Evolutionary conservation across 1,140 invertebrate species (phyloP).

Genomic region (Aplysia californica): DNA sequence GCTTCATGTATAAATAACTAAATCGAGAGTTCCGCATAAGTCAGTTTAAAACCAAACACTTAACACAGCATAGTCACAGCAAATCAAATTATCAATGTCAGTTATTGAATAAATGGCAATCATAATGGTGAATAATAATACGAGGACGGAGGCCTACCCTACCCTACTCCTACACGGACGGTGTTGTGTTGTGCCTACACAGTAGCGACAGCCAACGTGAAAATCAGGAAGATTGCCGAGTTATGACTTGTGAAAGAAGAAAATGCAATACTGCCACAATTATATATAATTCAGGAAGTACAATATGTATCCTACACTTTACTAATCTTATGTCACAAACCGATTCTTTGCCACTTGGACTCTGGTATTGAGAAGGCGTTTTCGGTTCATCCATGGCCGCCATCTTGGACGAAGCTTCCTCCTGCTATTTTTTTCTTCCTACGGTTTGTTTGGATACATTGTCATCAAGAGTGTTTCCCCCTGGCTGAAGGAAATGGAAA

Average conservation of each 20-base stretch:
- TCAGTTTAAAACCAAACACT: no score
- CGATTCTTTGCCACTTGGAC: slow-evolving; percentile 30
- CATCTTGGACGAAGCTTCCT: slow-evolving; percentile 17
- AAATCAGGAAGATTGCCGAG: not conserved
- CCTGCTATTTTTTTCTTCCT: not conserved
- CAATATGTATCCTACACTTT: not conserved
- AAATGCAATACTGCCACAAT: not conserved
- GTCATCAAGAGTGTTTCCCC: slow-evolving; percentile 75
- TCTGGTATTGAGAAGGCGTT: slow-evolving; percentile 31
- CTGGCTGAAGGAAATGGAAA: slow-evolving; percentile 98
- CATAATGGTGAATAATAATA: no score
- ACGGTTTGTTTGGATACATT: not conserved
- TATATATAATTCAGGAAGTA: not conserved
- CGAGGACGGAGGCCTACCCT: no score
- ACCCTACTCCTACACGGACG: not conserved
- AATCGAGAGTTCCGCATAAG: no score
- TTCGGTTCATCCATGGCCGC: slow-evolving; percentile 29
- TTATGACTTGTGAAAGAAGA: not conserved
- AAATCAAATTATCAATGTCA: no score
- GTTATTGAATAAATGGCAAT: no score
- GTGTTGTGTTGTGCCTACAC: not conserved
- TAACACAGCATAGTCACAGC: no score
- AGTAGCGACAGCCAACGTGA: not conserved
- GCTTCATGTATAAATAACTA: no score
- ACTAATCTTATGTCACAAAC: slow-evolving; percentile 7